Conservation (phyloP, 1,140 invertebrate genomes). For the Spodoptera frugiperda region DNA sequence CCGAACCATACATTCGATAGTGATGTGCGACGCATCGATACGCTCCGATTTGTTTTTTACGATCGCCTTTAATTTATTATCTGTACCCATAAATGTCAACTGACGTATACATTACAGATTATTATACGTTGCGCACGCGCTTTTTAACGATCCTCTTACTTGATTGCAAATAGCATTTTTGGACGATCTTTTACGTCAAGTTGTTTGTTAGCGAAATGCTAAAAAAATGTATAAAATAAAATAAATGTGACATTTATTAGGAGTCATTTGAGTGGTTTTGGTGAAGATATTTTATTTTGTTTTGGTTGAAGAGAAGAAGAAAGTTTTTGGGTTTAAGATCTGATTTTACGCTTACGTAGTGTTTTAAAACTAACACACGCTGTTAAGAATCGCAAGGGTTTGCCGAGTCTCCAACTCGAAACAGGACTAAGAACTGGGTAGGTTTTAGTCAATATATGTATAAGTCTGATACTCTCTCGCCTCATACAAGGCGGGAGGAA, state of each 20-base stretch:
- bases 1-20: conserved; percentile 64
- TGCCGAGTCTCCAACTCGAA: too few species aligned
- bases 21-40: conserved; percentile 78
- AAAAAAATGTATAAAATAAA: background rate
- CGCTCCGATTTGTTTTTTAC: conserved; percentile 77
- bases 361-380: too few species aligned
- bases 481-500: too few species aligned
- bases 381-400: too few species aligned
- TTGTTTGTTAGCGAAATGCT: conserved; percentile 23
- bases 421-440: too few species aligned
- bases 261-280: background rate
- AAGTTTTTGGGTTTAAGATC: too few species aligned
- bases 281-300: background rate
- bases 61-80: conserved; percentile 79
- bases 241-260: conserved; percentile 5
- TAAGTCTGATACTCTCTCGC: too few species aligned
- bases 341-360: too few species aligned
- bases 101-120: conserved; percentile 71
- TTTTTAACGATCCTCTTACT: conserved; percentile 77
- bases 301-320: too few species aligned
- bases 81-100: conserved; percentile 76
- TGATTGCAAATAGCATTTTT: conserved; percentile 59
- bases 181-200: conserved; percentile 11
- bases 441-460: too few species aligned
- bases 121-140: conserved; percentile 75